Evolutionary conservation across 1,140 invertebrate species (phyloP), one percentile per base, ranked within the genome.

Genomic region (Neoseiulus cucumeris): DNA sequence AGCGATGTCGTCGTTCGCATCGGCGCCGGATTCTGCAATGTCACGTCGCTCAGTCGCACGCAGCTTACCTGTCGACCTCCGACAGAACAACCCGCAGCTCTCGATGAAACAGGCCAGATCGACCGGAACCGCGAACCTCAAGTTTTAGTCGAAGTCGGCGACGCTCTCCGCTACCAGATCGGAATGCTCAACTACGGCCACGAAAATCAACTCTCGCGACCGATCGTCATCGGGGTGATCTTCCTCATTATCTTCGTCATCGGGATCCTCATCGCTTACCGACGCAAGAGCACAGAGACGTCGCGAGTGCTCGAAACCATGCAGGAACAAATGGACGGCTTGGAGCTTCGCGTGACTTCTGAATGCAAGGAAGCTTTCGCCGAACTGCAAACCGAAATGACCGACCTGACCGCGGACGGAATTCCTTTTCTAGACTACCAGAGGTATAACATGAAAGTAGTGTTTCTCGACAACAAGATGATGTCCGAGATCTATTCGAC

Each of bases 401-500:
- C 94, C 22, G 94, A 98, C 76, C 77, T 98, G 25, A 94, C 89
- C 14, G 84, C 84, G 29, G 88, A 87, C 68, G 92, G 91, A 65
- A 98, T 98, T 77, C 95, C 95, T 47, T 97, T 97, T 81, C 81
- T 97, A 64, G 91, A 96, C 77, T 98, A 95, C 76, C 82, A 91
- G 59, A 91, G 87, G 12, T 98, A 98, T 77, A 89, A 91, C 1
- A 96, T 97, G 86, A 95, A 97, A 78, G 96, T 98, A 71, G 78
- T 98, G 28, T 98, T 98, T 76, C 93, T 92, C 1, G 94, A 91
- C 75, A 96, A 94, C 76, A 98, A 98, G 80, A 93, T 99, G 87
- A 94, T 99, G 0, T 95, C 93, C 0, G 96, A 99, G 80, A 98
- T 99, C 71, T 99, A 99, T 78, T 81, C 99, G 30, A 98, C 95